A percentile compares a stretch with the other conserved stretches of the same genome.
phyloP scores from a whole-genome alignment of 2,888 invertebrate genomes.

The Agapostemon virescens region DNA sequence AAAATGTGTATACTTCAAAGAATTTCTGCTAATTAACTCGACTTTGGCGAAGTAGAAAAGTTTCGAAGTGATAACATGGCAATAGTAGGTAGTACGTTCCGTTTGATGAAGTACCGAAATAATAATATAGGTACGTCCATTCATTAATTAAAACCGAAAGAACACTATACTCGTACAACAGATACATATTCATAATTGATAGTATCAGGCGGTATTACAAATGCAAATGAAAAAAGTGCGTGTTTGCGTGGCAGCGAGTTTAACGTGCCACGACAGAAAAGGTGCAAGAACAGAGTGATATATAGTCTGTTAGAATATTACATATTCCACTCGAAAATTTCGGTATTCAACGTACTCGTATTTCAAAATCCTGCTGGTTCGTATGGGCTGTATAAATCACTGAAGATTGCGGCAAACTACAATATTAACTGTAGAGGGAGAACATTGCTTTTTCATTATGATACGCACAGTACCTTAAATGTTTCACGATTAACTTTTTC shows the following conservation, averaged over 20 bases:
- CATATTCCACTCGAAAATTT: neutral
- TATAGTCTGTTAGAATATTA: neutral
- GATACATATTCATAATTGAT: conserved; percentile 40
- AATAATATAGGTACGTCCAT: neutral
- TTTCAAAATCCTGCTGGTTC: neutral
- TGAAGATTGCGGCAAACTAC: neutral
- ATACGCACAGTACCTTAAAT: too few relatives aligned
- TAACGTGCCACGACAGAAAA: neutral
- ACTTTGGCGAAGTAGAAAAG: neutral
- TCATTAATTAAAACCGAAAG: conserved; percentile 30
- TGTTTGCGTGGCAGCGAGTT: conserved; percentile 30
- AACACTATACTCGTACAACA: neutral
- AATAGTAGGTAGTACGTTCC: neutral
- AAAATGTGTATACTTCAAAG: neutral
- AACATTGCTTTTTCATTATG: neutral
- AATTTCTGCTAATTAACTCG: neutral
- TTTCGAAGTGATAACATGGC: neutral
- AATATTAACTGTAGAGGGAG: neutral
- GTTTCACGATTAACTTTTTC: too few relatives aligned
- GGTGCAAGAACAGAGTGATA: conserved; percentile 15
- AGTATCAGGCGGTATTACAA: conserved; percentile 21
- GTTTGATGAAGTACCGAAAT: neutral
- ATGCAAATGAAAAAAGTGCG: conserved; percentile 42
- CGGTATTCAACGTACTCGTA: conserved; percentile 3
- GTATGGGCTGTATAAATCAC: neutral